Percentiles rank a stretch among this genome's conserved stretches.
These are phyloP conservation scores for Drosophila cardini DNA, from an alignment of 1,140 invertebrate species.

Conservation along the genomic window DNA sequence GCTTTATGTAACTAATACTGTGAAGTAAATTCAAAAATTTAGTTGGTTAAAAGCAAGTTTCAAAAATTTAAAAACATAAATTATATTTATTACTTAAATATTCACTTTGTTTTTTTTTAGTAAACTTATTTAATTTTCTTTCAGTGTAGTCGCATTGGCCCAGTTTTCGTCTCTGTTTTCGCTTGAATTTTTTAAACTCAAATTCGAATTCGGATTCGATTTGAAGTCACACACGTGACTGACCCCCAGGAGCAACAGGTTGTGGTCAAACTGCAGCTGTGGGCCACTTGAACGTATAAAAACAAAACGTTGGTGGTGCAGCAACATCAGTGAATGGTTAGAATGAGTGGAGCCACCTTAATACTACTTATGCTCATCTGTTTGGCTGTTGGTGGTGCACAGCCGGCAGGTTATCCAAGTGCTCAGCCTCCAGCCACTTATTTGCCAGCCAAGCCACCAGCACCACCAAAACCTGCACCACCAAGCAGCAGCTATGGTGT, in stretches of 20 bases:
- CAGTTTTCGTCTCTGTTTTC: conserved; percentile 51
- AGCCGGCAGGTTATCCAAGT: conserved; percentile 63
- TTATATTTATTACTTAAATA: neutral
- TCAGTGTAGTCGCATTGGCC: conserved; percentile 63
- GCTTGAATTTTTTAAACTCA: too few relatives aligned
- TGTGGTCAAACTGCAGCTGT: conserved; percentile 44
- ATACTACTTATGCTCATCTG: conserved; percentile 18
- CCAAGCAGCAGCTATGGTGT: conserved; percentile 40
- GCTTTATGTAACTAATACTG: too few relatives aligned
- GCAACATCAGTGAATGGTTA: conserved; percentile 38
- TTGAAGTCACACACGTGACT: conserved; percentile 52
- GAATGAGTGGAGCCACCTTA: conserved; percentile 53
- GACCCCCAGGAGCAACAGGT: conserved; percentile 48
- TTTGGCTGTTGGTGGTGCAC: conserved; percentile 18
- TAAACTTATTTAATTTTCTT: conserved; percentile 11
- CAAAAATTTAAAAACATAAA: too few relatives aligned
- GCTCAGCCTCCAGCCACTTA: conserved; percentile 63
- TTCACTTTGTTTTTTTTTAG: neutral
- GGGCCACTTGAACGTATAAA: conserved; percentile 32
- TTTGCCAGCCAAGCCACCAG: conserved; percentile 52
- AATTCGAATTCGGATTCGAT: conserved; percentile 28
- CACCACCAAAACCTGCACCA: conserved; percentile 23
- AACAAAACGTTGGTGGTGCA: conserved; percentile 9
- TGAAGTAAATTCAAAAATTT: too few relatives aligned
- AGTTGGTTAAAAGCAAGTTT: too few relatives aligned